These are phyloP conservation scores for Panopea generosa DNA, from an alignment of 2,888 invertebrate species.

Conservation along the genomic window DNA sequence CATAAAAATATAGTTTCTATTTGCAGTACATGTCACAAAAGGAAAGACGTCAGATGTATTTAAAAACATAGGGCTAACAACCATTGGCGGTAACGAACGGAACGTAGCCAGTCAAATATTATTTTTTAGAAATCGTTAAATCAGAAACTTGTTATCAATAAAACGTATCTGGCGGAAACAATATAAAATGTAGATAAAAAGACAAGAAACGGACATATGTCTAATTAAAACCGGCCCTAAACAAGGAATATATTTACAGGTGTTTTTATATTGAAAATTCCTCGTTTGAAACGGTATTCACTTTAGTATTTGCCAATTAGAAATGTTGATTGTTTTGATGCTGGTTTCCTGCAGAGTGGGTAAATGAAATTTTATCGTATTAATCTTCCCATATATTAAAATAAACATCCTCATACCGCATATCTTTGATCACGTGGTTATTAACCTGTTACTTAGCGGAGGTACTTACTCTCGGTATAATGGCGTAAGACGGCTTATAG, in stretches of 20 bases:
- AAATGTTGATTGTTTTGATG: not conserved
- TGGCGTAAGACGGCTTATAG: no score
- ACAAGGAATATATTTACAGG: slow-evolving; percentile 2
- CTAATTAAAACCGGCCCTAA: not conserved
- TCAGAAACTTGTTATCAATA: not conserved
- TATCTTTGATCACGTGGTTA: not conserved
- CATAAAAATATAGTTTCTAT: no score
- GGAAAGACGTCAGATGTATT: no score
- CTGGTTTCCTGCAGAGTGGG: not conserved
- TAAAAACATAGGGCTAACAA: no score
- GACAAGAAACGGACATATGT: not conserved
- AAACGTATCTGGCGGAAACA: not conserved
- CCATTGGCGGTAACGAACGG: no score
- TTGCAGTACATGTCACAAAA: no score
- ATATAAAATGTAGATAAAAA: not conserved
- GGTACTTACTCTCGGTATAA: no score
- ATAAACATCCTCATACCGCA: slow-evolving; percentile 35
- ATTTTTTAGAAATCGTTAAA: no score
- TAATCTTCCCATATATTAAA: slow-evolving; percentile 28
- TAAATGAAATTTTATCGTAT: slow-evolving; percentile 9
- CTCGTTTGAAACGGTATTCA: not conserved
- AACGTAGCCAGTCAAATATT: no score
- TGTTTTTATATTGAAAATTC: not conserved
- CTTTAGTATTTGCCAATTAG: slow-evolving; percentile 15
- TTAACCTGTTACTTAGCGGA: no score